Conservation (phyloP, 30 jellyfish, hydroid and myxozoan genomes). For the Sanderia malayensis region DNA sequence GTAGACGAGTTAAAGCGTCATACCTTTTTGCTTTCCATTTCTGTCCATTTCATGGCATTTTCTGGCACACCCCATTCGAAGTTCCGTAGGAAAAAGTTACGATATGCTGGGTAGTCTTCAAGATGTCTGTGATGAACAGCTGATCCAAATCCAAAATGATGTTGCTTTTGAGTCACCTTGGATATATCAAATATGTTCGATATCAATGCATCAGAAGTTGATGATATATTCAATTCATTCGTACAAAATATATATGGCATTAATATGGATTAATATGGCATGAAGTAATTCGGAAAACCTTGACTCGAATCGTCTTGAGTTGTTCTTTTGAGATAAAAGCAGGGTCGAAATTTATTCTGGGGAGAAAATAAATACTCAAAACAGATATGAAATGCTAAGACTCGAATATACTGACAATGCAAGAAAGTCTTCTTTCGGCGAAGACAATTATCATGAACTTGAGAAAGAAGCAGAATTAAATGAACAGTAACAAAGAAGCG, state of each 20-base stretch:
- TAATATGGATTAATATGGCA: too few relatives aligned
- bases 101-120: conserved; percentile 35
- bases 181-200: background rate
- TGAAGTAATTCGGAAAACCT: too few relatives aligned
- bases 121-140: conserved; percentile 71
- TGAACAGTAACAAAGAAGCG: too few relatives aligned
- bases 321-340: background rate
- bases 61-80: conserved; percentile 94
- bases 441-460: too few relatives aligned
- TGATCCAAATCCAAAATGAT: conserved; percentile 80
- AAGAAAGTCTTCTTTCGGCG: too few relatives aligned
- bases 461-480: too few relatives aligned
- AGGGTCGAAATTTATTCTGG: conserved; percentile 42
- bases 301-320: background rate
- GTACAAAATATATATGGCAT: too few relatives aligned
- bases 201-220: too few relatives aligned
- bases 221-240: too few relatives aligned
- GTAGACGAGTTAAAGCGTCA: background rate
- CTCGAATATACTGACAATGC: too few relatives aligned
- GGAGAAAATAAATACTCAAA: too few relatives aligned
- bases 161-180: conserved; percentile 56
- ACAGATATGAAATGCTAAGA: too few relatives aligned
- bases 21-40: conserved; percentile 63
- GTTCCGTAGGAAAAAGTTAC: conserved; percentile 49
- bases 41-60: conserved; percentile 79